phyloP scores from a whole-genome alignment of 2,113 vertebrate genomes.

The Elephantulus edwardii region DNA sequence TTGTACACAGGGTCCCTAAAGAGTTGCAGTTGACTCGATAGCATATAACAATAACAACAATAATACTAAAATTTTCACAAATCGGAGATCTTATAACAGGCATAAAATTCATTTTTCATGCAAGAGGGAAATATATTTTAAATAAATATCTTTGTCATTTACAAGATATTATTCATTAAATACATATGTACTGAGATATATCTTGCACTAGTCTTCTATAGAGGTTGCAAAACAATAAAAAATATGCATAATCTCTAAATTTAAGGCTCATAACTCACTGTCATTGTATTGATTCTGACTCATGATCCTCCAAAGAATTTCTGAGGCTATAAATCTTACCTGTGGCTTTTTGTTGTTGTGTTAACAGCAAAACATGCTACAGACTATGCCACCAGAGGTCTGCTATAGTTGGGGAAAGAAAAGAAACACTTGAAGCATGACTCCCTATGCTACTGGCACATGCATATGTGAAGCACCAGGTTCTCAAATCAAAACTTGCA shows the following conservation, averaged over 20 bases:
- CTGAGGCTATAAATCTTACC: too few relatives aligned
- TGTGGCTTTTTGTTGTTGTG: too few relatives aligned
- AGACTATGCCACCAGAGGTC: too few relatives aligned
- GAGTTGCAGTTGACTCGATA: too few relatives aligned
- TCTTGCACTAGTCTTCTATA: neutral
- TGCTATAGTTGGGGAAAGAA: neutral
- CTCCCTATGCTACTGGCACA: neutral
- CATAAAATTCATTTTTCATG: conserved; percentile 18
- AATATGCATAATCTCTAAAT: neutral
- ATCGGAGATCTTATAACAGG: neutral
- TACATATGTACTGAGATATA: neutral
- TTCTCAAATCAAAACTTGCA: neutral
- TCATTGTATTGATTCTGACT: too few relatives aligned
- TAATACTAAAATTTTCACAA: neutral
- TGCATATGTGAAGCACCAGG: neutral
- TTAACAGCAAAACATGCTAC: too few relatives aligned
- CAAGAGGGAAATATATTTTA: neutral
- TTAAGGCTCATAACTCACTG: too few relatives aligned
- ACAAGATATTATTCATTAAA: neutral
- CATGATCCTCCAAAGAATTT: too few relatives aligned
- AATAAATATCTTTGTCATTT: neutral
- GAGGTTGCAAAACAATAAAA: neutral
- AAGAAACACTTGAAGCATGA: neutral
- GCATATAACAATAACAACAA: too few relatives aligned
- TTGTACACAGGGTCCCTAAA: too few relatives aligned